Conservation (phyloP, 2,113 vertebrate species). For the Ailuropoda melanoleuca region DNA sequence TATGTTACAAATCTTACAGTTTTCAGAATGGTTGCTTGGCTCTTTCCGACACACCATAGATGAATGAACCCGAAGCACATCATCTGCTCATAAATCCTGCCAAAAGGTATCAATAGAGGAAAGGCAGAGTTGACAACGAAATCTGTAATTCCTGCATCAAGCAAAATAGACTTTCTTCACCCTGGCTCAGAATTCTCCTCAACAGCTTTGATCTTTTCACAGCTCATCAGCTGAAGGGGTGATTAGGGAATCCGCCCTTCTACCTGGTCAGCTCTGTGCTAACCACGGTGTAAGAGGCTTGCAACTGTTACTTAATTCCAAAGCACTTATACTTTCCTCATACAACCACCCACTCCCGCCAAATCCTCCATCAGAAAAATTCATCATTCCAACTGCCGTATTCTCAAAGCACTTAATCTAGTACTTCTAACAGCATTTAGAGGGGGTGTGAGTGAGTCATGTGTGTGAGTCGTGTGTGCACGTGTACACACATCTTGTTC, state of each 20-base stretch:
- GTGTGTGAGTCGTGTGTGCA: background rate
- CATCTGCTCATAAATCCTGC: background rate
- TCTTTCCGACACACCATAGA: fast-evolving
- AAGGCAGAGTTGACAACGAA: background rate
- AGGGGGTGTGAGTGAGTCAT: background rate
- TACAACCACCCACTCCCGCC: too few species aligned
- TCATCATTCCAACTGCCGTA: fast-evolving
- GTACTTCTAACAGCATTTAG: fast-evolving
- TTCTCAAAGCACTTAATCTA: background rate
- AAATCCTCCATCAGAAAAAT: background rate
- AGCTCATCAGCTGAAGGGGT: too few species aligned
- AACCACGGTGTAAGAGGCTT: too few species aligned
- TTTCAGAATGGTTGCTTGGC: fast-evolving
- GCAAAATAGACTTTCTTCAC: background rate
- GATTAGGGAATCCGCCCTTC: background rate
- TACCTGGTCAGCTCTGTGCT: background rate
- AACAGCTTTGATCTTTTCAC: background rate
- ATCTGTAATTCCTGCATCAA: background rate
- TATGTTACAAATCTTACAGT: too few species aligned
- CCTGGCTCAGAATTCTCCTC: background rate
- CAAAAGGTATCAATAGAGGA: background rate
- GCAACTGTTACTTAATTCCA: fast-evolving
- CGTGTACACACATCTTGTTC: fast-evolving
- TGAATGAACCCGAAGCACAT: background rate
- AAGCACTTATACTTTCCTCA: background rate